phyloP scores from a whole-genome alignment of 2,797 vertebrate genomes.

The Rhinophrynus dorsalis region DNA sequence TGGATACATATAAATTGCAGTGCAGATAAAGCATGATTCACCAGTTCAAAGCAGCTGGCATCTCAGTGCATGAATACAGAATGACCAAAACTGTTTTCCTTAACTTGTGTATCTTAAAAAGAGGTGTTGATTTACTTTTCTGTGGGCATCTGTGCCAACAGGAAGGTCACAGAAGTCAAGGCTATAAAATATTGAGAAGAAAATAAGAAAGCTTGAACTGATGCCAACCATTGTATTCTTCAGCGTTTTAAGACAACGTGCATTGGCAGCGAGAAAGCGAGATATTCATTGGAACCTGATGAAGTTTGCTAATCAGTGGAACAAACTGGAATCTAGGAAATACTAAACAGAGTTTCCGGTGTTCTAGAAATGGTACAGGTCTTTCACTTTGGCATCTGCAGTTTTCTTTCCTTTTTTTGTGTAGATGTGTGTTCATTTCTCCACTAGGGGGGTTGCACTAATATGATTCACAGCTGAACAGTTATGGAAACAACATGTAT shows the following conservation, averaged over 20 bases:
- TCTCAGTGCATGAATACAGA: background rate
- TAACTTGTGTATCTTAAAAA: slow-evolving; percentile 20
- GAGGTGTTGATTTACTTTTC: slow-evolving; percentile 43
- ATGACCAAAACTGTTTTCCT: slow-evolving; percentile 9
- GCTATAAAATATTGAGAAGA: slow-evolving; percentile 41
- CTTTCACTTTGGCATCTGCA: background rate
- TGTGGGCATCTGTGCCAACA: slow-evolving; percentile 41
- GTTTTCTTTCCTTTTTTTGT: too few relatives aligned
- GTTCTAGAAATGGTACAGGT: background rate
- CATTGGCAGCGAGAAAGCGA: background rate
- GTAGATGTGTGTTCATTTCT: background rate
- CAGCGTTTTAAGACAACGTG: slow-evolving; percentile 33
- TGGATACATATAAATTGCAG: too few relatives aligned
- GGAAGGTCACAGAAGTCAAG: slow-evolving; percentile 39
- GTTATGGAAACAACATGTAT: too few relatives aligned
- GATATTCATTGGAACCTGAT: slow-evolving; percentile 32
- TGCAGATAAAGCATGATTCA: too few relatives aligned
- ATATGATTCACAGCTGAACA: too few relatives aligned
- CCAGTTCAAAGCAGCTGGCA: background rate
- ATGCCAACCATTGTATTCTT: slow-evolving; percentile 51
- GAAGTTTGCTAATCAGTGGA: slow-evolving; percentile 55
- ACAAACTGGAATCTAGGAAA: slow-evolving; percentile 49
- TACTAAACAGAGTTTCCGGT: slow-evolving; percentile 25
- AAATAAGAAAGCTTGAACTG: slow-evolving; percentile 17
- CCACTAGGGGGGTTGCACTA: background rate